phyloP scores from a whole-genome alignment of 1,140 invertebrate species.

The Drosophila mauritiana region DNA sequence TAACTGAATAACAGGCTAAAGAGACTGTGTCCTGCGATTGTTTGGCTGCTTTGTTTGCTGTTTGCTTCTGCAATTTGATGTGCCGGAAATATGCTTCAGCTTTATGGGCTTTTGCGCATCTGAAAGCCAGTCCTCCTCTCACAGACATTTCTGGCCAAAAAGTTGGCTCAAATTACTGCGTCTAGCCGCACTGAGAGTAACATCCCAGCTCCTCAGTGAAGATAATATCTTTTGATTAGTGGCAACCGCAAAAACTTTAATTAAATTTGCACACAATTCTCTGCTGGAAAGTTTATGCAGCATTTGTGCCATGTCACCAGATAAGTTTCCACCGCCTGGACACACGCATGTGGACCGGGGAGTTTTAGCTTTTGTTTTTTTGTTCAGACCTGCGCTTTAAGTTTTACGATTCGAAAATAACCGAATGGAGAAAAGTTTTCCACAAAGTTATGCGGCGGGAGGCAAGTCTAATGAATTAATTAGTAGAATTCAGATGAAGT shows the following conservation, averaged over 20 bases:
- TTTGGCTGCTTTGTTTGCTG: constrained; percentile 46
- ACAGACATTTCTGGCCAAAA: constrained; percentile 1
- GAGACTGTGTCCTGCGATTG: constrained; percentile 9
- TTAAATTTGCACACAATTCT: constrained; percentile 77
- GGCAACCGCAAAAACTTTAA: constrained; percentile 81
- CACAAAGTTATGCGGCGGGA: constrained; percentile 51
- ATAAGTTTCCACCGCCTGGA: constrained; percentile 59
- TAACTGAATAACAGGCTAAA: constrained; percentile 45
- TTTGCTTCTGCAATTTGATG: constrained; percentile 73
- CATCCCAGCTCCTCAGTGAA: constrained; percentile 18
- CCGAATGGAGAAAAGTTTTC: constrained; percentile 55
- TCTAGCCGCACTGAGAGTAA: constrained; percentile 28
- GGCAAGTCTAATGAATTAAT: constrained; percentile 71
- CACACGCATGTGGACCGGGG: constrained; percentile 46
- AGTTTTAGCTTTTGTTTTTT: constrained; percentile 33
- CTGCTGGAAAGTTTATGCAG: constrained; percentile 69
- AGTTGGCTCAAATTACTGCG: constrained; percentile 42
- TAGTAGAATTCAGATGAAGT: constrained; percentile 60
- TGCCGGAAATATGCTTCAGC: constrained; percentile 75
- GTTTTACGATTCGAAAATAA: constrained; percentile 39
- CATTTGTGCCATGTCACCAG: constrained; percentile 77
- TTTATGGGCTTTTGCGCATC: constrained; percentile 50
- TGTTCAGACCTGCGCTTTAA: constrained; percentile 47
- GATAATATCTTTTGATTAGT: constrained; percentile 83
- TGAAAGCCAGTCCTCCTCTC: constrained; percentile 1